Percentiles rank a stretch among this genome's conserved stretches.
Conservation (phyloP, 1,140 invertebrate genomes). For the Hesperophylax magnus region DNA sequence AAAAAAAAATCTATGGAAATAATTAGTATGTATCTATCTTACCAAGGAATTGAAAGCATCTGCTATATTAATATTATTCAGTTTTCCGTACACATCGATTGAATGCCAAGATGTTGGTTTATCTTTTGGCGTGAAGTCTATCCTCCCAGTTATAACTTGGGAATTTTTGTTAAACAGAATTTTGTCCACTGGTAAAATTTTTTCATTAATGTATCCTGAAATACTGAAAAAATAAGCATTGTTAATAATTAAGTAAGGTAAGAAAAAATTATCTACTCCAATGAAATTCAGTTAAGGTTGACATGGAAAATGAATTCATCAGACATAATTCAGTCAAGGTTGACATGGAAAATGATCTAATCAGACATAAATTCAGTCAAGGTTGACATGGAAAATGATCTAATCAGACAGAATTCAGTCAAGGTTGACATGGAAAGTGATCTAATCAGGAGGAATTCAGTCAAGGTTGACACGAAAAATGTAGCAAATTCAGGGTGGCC, state of each 20-base stretch:
- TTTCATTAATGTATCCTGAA: slow-evolving; percentile 44
- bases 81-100: neutral
- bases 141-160: slow-evolving; percentile 45
- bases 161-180: slow-evolving; percentile 21
- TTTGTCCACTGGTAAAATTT: slow-evolving; percentile 23
- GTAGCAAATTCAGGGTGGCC: too few relatives aligned
- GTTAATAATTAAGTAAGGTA: neutral
- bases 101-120: neutral
- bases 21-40: neutral
- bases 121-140: slow-evolving; percentile 35
- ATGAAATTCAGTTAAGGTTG: too few relatives aligned
- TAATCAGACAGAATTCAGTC: too few relatives aligned
- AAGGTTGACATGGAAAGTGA: too few relatives aligned
- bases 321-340: too few relatives aligned
- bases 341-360: too few relatives aligned
- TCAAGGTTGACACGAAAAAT: too few relatives aligned
- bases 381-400: too few relatives aligned
- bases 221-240: slow-evolving; percentile 15
- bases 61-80: slow-evolving; percentile 42
- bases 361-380: too few relatives aligned
- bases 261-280: neutral
- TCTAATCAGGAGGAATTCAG: too few relatives aligned
- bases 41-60: slow-evolving; percentile 43
- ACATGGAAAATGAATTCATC: neutral
- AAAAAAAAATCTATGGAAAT: neutral